phyloP scores from a whole-genome alignment of 2,888 invertebrate species.

The Gibbula magus region DNA sequence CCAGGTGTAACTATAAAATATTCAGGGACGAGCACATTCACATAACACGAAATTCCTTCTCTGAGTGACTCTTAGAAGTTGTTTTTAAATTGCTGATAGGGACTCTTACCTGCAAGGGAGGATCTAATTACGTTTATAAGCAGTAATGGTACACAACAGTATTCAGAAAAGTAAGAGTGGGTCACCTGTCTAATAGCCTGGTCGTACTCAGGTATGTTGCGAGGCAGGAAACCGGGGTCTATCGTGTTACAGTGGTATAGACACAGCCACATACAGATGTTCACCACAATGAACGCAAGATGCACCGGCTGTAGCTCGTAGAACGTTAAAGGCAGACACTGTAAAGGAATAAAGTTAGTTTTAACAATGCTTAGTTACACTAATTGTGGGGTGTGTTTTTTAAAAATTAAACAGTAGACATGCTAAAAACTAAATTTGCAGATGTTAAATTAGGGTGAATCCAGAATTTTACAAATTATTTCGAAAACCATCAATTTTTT shows the following conservation, averaged over 20 bases:
- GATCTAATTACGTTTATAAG: too few species aligned
- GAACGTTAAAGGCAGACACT: conserved; percentile 78
- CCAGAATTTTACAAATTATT: too few species aligned
- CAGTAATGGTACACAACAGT: too few species aligned
- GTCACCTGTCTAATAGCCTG: conserved; percentile 84
- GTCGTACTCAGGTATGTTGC: conserved; percentile 92
- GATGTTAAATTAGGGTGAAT: too few species aligned
- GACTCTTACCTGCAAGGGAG: too few species aligned
- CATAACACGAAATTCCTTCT: too few species aligned
- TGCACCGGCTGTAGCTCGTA: conserved; percentile 83
- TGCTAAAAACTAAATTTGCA: not conserved
- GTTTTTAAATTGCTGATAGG: too few species aligned
- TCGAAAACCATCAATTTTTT: too few species aligned
- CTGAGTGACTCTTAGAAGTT: too few species aligned
- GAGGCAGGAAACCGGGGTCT: conserved; percentile 91
- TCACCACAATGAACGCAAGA: conserved; percentile 93
- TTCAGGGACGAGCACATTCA: too few species aligned
- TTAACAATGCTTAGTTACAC: not conserved
- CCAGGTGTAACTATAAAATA: too few species aligned
- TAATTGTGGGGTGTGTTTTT: not conserved
- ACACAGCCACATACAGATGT: conserved; percentile 93
- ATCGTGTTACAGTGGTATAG: conserved; percentile 92
- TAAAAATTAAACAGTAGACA: not conserved
- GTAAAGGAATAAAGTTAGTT: not conserved
- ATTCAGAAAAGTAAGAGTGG: too few species aligned